Evolutionary conservation across 2,113 vertebrate species (phyloP).

Genomic region (Peucedramus taeniatus): DNA sequence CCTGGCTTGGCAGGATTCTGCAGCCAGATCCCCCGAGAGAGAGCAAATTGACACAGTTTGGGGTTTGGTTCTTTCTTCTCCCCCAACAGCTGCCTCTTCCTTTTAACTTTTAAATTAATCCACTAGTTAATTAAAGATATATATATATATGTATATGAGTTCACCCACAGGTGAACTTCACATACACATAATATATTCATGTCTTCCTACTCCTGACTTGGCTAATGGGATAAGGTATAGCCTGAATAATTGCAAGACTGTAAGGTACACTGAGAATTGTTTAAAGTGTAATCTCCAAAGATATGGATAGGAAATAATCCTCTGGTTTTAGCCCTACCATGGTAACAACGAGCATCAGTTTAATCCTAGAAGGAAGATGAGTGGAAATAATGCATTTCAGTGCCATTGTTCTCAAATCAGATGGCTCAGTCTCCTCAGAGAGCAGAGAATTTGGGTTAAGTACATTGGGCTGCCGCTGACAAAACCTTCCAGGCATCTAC

Average conservation of each 20-base stretch:
- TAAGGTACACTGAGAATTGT: not conserved
- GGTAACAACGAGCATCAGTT: not conserved
- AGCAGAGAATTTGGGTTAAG: slow-evolving; percentile 9
- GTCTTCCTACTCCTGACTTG: not conserved
- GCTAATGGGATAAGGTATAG: not conserved
- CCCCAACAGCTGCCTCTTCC: not conserved
- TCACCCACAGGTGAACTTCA: not conserved
- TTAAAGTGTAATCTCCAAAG: not conserved
- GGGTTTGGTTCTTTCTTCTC: not conserved
- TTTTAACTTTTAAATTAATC: not conserved
- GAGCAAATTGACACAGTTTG: not conserved
- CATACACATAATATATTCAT: not conserved
- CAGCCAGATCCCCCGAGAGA: not conserved
- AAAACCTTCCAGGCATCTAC: not conserved
- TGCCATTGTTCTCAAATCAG: not conserved
- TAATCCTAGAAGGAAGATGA: slow-evolving; percentile 3
- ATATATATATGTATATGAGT: not conserved
- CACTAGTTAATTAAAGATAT: not conserved
- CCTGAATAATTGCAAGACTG: not conserved
- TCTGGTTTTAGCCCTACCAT: not conserved
- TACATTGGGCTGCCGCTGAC: not conserved
- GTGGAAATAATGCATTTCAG: slow-evolving; percentile 25
- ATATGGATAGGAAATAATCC: not conserved
- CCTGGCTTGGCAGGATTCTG: not conserved
- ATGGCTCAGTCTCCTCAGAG: not conserved